Conservation (phyloP, 2,113 vertebrate genomes). For the Apteryx mantelli region DNA sequence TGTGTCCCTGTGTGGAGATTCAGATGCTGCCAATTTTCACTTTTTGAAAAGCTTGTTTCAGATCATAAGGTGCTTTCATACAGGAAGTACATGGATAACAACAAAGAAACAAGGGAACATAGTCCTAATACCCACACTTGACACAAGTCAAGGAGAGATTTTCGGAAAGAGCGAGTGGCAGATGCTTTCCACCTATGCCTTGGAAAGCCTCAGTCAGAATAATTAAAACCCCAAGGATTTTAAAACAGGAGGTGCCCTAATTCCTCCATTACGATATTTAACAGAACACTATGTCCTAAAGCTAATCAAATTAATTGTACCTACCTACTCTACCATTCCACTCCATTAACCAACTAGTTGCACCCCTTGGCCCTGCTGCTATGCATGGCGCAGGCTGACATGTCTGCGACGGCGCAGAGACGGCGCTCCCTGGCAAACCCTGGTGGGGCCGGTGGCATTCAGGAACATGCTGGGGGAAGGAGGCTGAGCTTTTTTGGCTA, state of each 20-base stretch:
- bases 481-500: background rate
- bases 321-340: background rate
- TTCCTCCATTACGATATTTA: background rate
- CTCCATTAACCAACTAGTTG: background rate
- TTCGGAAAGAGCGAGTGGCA: background rate
- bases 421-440: background rate
- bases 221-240: constrained; percentile 24
- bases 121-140: background rate
- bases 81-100: background rate
- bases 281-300: background rate
- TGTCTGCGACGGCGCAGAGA: background rate
- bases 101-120: background rate
- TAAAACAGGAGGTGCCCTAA: background rate
- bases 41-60: background rate
- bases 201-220: background rate
- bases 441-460: too few species aligned
- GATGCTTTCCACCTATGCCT: background rate
- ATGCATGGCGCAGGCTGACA: background rate
- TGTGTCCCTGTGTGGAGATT: background rate
- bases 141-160: background rate
- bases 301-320: background rate
- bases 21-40: background rate
- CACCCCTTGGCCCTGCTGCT: background rate
- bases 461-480: background rate
- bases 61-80: background rate